Percentiles rank a stretch among this genome's conserved stretches.
These are phyloP conservation scores for Chironomus tentans DNA, from an alignment of 2,888 invertebrate species.

Conservation along the genomic window DNA sequence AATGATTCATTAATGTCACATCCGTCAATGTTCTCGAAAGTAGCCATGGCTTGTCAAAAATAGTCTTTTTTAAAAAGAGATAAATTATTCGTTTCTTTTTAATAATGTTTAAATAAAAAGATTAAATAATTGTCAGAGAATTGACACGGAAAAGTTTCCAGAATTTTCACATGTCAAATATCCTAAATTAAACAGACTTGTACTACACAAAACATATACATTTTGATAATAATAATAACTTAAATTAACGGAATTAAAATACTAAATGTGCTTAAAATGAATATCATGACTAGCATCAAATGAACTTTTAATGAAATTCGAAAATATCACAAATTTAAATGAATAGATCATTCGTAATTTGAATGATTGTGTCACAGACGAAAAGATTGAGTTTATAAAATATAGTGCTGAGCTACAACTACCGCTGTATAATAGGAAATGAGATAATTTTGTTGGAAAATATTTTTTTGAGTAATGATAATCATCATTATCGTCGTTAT, in stretches of 20 bases:
- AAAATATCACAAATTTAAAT: constrained; percentile 25
- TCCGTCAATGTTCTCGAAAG: not conserved
- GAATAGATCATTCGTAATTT: not conserved
- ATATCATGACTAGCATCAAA: constrained; percentile 17
- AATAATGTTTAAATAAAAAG: not conserved
- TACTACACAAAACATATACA: not conserved
- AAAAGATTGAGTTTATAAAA: not conserved
- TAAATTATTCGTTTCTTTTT: not conserved
- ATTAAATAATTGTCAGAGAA: not conserved
- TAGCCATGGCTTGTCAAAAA: not conserved
- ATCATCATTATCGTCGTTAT: not conserved
- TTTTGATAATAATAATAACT: not conserved
- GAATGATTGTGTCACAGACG: not conserved
- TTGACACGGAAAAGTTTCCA: not conserved
- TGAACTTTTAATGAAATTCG: not conserved
- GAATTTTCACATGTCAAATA: not conserved
- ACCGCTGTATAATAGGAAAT: not conserved
- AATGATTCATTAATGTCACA: too few relatives aligned
- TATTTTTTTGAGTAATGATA: not conserved
- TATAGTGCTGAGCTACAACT: not conserved
- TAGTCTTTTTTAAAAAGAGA: not conserved
- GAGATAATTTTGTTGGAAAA: not conserved
- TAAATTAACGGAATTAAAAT: not conserved
- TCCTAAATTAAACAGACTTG: not conserved
- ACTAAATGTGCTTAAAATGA: not conserved